Base-by-base conservation (phyloP, 2,797 vertebrate genomes). In the Dallia pectoralis region DNA sequence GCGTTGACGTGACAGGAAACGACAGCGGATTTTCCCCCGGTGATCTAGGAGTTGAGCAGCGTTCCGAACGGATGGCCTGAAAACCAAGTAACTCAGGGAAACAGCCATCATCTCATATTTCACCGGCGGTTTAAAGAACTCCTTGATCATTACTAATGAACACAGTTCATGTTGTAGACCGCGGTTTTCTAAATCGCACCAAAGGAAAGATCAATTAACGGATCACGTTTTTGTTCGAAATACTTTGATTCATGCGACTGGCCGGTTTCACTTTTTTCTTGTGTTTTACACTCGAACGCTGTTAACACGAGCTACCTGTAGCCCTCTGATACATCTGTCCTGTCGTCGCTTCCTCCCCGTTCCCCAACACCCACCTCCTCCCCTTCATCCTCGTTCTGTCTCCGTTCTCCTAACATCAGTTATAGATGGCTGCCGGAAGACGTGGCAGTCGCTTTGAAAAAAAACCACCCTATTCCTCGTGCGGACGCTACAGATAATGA, bases 61-160 rank as follows among this genome's bases (percentile, higher is more conserved):
- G 12, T 74, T 81, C 68, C 32, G 29, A 36, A 22, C 40, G 51
- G 72, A 64, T 40, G 83, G 82, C 84, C 82, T 79, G 77, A 74
- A 79, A 83, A 80, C 80, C 76, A 81, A 83, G 74, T 16, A 78
- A 80, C 77, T 81, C 72, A 19, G 70, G 70, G 74, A 68, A 87
- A 85, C 87, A 85, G 81, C 81, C 82, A 77, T 88, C 85, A 83
- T 74, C 85, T 82, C 84, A 79, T 76, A 66, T 77, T 88, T 91
- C 87, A 63, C 72, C 79, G 40, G 77, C 76, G 48, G 77, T 91
- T 91, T 88, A 91, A 78, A 80, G 77, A 4, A 47, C 8, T 40
- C 81, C 88, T 91, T 92, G 89, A 93, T 93, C 89, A 90, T 59
- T 30, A 81, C 85, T 89, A 91, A 88, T 86, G 85, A 92, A 91